phyloP scores from a whole-genome alignment of 2,797 vertebrate genomes.

The Odontamblyopus lacepedii region DNA sequence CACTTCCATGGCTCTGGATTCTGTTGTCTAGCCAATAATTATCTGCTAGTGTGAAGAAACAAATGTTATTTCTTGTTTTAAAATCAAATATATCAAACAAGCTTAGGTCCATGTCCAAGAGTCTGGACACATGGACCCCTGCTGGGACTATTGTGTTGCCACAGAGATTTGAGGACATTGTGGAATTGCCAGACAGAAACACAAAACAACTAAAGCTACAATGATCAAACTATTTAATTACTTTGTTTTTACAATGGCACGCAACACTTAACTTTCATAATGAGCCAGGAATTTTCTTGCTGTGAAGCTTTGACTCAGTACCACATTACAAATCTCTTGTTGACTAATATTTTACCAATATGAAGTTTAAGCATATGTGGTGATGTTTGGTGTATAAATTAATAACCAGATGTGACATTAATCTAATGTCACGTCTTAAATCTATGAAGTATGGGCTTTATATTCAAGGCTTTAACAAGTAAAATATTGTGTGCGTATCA shows the following conservation, averaged over 20 bases:
- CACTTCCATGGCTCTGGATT: background rate
- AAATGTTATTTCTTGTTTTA: slow-evolving; percentile 2
- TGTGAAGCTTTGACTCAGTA: background rate
- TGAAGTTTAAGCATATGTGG: background rate
- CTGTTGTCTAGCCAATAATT: background rate
- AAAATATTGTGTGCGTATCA: no score
- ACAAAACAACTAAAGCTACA: background rate
- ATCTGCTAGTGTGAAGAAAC: background rate
- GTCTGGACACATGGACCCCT: background rate
- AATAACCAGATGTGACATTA: background rate
- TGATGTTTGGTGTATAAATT: background rate
- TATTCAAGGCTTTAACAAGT: no score
- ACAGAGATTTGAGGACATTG: background rate
- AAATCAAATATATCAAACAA: slow-evolving; percentile 3
- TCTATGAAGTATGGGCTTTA: no score
- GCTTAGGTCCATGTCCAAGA: background rate
- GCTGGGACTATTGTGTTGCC: background rate
- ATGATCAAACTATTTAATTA: slow-evolving; percentile 7
- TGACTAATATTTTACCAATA: background rate
- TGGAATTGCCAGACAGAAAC: background rate
- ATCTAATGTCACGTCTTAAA: no score
- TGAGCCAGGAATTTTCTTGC: background rate
- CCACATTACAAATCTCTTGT: background rate
- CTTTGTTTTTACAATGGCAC: background rate
- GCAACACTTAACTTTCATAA: slow-evolving; percentile 3